Evolutionary conservation across 2,888 invertebrate genomes (phyloP).

Genomic region (Cerastis leucographa): DNA sequence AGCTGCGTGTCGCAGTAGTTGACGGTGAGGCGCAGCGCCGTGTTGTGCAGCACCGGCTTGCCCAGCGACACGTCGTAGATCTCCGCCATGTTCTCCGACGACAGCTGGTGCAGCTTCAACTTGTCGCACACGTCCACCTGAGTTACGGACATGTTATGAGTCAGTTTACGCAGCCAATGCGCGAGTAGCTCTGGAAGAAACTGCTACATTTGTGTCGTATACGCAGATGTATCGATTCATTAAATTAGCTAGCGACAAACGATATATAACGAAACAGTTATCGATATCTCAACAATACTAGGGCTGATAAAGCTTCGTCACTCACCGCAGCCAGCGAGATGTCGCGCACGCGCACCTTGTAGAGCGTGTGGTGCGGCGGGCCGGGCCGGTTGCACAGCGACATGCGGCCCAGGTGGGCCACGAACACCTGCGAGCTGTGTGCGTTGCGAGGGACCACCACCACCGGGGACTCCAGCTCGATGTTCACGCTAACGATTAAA

Average conservation of each 20-base stretch:
- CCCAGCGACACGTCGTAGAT: constrained; percentile 94
- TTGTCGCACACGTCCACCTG: constrained; percentile 85
- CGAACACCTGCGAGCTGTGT: constrained; percentile 95
- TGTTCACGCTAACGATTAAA: constrained; percentile 88
- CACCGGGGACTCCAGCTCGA: constrained; percentile 97
- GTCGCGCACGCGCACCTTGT: constrained; percentile 94
- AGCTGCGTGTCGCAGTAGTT: constrained; percentile 82
- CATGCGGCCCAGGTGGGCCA: constrained; percentile 98
- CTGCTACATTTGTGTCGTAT: no score
- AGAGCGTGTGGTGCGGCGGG: constrained; percentile 83
- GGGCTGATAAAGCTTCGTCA: no score
- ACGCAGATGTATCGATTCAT: no score
- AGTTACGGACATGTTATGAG: constrained; percentile 58
- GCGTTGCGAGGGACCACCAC: constrained; percentile 96
- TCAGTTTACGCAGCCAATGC: neutral
- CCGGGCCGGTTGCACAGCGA: constrained; percentile 89
- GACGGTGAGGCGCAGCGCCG: constrained; percentile 94
- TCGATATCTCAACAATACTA: no score
- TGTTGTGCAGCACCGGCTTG: constrained; percentile 97
- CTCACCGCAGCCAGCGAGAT: constrained; percentile 96
- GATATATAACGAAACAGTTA: no score
- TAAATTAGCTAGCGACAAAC: no score
- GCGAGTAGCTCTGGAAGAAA: constrained; percentile 53
- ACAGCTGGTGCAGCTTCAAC: constrained; percentile 74
- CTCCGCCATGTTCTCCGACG: constrained; percentile 90